A percentile compares a stretch with the other conserved stretches of the same genome.
phyloP scores from a whole-genome alignment of 2,113 vertebrate genomes.

The Dicentrarchus labrax region DNA sequence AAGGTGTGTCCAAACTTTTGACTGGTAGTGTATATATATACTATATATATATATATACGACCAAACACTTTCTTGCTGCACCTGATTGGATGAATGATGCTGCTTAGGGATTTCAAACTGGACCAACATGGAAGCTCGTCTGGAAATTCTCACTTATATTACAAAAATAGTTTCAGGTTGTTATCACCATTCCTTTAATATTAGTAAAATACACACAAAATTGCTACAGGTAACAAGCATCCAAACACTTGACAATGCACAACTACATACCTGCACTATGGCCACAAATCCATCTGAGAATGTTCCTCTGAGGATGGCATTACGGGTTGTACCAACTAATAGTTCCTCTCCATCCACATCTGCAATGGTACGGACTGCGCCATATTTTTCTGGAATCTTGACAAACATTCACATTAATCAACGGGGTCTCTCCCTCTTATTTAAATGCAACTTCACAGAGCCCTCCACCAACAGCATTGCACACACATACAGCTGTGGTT shows the following conservation, averaged over 20 bases:
- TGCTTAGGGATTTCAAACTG: no score
- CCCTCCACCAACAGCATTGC: neutral
- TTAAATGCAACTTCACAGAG: neutral
- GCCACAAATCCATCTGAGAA: constrained; percentile 89
- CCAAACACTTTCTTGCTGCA: no score
- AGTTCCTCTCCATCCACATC: constrained; percentile 88
- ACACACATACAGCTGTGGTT: constrained; percentile 48
- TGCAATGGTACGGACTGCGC: constrained; percentile 90
- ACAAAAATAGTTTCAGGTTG: no score
- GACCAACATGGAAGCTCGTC: no score
- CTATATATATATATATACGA: no score
- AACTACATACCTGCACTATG: constrained; percentile 88
- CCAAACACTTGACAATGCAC: neutral
- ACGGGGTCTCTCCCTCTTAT: neutral
- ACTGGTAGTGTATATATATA: no score
- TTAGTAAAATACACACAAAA: neutral
- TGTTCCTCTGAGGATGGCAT: constrained; percentile 89
- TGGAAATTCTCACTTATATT: no score
- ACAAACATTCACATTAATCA: neutral
- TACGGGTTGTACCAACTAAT: constrained; percentile 92
- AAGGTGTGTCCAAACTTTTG: no score
- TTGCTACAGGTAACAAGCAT: neutral
- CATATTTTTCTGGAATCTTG: constrained; percentile 91
- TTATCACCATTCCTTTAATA: no score
- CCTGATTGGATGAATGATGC: no score